phyloP scores from a whole-genome alignment of 2,113 vertebrate species.

The Ginglymostoma cirratum region DNA sequence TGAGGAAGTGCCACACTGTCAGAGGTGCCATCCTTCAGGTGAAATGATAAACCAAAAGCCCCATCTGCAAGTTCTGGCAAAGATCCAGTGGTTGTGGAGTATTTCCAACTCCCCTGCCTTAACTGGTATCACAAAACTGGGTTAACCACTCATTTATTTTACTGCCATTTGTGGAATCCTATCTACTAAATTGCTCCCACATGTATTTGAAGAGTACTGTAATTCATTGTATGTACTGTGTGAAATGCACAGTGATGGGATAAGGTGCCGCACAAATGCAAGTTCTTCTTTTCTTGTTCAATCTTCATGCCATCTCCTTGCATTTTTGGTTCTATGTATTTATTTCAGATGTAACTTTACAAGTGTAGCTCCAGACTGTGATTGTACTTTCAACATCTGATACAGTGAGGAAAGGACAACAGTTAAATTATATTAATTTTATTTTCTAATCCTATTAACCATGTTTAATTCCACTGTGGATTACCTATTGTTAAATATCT shows the following conservation, averaged over 20 bases:
- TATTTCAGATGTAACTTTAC: not conserved
- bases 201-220: not conserved
- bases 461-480: not conserved
- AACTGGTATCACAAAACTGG: not conserved
- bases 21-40: not conserved
- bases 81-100: not conserved
- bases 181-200: not conserved
- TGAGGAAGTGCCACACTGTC: not conserved
- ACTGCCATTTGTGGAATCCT: not conserved
- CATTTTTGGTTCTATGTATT: not conserved
- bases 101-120: not conserved
- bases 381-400: not conserved
- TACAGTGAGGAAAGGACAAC: no score
- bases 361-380: not conserved
- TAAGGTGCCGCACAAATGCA: not conserved
- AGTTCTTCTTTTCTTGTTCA: not conserved
- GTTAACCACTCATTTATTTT: not conserved
- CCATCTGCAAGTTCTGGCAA: not conserved
- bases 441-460: not conserved
- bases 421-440: not conserved
- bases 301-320: not conserved
- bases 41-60: not conserved
- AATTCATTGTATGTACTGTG: not conserved
- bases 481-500: not conserved
- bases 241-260: no score